phyloP scores from a whole-genome alignment of 2,888 invertebrate species.

The Scotopteryx bipunctaria region DNA sequence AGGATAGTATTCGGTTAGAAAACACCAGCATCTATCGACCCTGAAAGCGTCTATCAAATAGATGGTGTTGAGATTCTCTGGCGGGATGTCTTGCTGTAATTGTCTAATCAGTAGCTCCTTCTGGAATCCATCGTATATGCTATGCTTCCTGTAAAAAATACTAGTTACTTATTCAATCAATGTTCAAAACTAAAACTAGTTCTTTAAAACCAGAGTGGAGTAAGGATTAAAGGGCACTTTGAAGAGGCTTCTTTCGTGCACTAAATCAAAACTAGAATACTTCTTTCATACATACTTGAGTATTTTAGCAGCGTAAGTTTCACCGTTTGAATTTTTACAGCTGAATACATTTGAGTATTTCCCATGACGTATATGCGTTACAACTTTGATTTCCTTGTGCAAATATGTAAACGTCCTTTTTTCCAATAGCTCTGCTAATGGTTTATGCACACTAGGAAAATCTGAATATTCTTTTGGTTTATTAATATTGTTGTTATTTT shows the following conservation, averaged over 20 bases:
- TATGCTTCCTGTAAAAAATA: conserved; percentile 28
- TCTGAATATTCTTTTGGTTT: not conserved
- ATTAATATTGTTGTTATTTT: not conserved
- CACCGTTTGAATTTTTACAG: conserved; percentile 40
- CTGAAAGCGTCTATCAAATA: conserved; percentile 44
- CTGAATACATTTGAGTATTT: conserved; percentile 52
- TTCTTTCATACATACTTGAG: conserved; percentile 45
- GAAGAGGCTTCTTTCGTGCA: no score
- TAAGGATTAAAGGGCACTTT: no score
- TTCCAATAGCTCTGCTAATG: conserved; percentile 1
- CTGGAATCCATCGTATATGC: conserved; percentile 25
- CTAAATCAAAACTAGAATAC: no score
- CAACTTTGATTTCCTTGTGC: conserved; percentile 36
- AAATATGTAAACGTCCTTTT: conserved; percentile 35
- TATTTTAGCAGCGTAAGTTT: conserved; percentile 50
- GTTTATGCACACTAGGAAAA: not conserved
- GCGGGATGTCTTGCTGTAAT: conserved; percentile 46
- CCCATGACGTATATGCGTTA: conserved; percentile 45
- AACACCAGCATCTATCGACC: conserved; percentile 45
- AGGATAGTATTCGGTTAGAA: conserved; percentile 60
- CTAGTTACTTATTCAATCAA: not conserved
- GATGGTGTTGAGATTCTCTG: conserved; percentile 43
- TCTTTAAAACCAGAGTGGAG: no score
- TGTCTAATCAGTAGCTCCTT: conserved; percentile 44
- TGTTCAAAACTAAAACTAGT: not conserved